phyloP scores from a whole-genome alignment of 23 tunicate genomes.

The Oikopleura vanhoeffeni region DNA sequence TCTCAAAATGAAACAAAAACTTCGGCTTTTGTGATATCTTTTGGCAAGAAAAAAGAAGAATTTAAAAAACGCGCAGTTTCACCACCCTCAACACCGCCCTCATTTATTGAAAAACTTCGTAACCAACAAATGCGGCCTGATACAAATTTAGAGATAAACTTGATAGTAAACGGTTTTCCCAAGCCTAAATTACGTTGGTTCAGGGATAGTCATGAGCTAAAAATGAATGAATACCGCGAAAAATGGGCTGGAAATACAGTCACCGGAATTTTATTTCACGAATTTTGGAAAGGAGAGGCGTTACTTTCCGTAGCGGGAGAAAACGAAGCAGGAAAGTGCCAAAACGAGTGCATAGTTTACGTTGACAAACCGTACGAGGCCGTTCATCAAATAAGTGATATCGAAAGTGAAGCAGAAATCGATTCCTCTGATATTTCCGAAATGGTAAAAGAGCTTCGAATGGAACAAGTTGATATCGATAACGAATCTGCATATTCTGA shows the following conservation, averaged over 20 bases:
- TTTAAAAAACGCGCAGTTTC: neutral
- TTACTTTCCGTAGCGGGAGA: neutral
- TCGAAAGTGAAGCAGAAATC: neutral
- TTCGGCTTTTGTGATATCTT: too few species aligned
- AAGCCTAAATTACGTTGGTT: neutral
- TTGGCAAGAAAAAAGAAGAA: neutral
- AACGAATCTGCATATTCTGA: neutral
- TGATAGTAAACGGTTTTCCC: neutral
- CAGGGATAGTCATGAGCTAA: neutral
- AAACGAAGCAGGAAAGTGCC: neutral
- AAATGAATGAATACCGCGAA: neutral
- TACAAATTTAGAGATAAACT: neutral
- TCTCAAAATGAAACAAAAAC: too few species aligned
- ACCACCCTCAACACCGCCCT: neutral
- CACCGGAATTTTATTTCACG: neutral
- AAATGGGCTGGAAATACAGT: neutral
- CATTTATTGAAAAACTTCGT: neutral
- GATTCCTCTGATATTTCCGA: neutral
- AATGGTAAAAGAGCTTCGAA: neutral
- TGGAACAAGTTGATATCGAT: neutral
- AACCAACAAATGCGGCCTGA: neutral
- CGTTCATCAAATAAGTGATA: neutral
- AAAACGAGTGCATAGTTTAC: neutral
- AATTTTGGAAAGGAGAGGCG: neutral
- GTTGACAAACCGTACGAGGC: neutral